Evolutionary conservation across 2,113 vertebrate genomes (phyloP), one percentile per base, ranked within the genome.

Genomic region (Xyliphius kryptos): DNA sequence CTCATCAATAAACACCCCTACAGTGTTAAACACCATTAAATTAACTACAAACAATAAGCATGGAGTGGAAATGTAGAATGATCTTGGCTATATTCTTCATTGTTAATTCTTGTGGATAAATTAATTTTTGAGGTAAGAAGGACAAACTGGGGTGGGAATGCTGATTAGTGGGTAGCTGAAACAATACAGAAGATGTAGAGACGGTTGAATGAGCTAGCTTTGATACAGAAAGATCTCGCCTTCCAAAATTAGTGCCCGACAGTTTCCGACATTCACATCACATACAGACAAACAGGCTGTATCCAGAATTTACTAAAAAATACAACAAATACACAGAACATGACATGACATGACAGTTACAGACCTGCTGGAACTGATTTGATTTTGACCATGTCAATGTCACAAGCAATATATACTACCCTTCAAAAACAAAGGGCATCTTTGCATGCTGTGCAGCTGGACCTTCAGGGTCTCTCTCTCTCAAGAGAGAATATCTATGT

Each of bases 341-440:
- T n/a, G n/a, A n/a, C n/a, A n/a, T n/a, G n/a, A n/a, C n/a, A n/a
- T n/a, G n/a, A n/a, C n/a, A n/a, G n/a, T n/a, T n/a, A n/a, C n/a
- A n/a, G n/a, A n/a, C n/a, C n/a, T n/a, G n/a, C n/a, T n/a, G n/a
- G n/a, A n/a, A 41, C 37, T n/a, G 37, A 41, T 72, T 67, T 51
- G 54, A 67, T 67, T 63, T 67, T 41, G 56, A 19, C 48, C 59
- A 61, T 60, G 49, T 68, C 60, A 66, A 51, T 17, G 40, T 36
- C 48, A 53, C 53, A 37, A 63, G 36, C 40, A 61, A 72, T 52
- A 63, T 41, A 52, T 63, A 52, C 54, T 55, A 54, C 21, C 57
- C 21, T 48, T 67, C 54, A 63, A 20, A 49, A 21, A 19, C 22
- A 58, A 46, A 63, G 38, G 41, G 51, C 54, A 58, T 47, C 14